Base-by-base conservation (phyloP, 2,888 invertebrate species). In the Lithosia quadra region DNA sequence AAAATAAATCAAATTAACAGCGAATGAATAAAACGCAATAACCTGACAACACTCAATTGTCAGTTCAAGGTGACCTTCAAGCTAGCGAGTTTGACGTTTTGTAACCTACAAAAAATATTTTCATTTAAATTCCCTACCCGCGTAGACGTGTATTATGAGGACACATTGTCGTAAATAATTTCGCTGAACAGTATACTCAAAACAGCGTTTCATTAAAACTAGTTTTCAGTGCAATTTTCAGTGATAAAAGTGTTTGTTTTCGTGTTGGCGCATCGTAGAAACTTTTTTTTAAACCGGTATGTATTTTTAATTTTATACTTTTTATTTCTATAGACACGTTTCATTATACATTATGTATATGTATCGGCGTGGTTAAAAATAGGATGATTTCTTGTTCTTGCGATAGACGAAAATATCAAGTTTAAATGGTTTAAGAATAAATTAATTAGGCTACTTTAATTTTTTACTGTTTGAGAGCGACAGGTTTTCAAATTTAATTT, bases 31-130 rank as follows among this genome's bases (percentile, higher is more conserved):
- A 55, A 21, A 13, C 2, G 11, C 0, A 65, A 15, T 61, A 57
- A 53, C 9, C 63, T 68, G 75, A 65, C 71, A 63, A 80, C 77
- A 65, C 71, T 24, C n/a, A 68, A 18, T 73, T 90, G 92, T 92
- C 92, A 92, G 63, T 85, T 91, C 88, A 94, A 94, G 94, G 94
- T 94, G 93, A 94, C 94, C 94, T 93, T 92, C 90, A 88, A 75
- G 74, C 71, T 64, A 75, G 82, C 84, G 67, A 79, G 85, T 91
- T 93, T 93, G 94, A 94, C 93, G 88, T 91, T 86, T 89, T 74
- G 80, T 90, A 81, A 81, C 78, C 90, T 90, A 87, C 79, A 86
- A 88, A 87, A 88, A 86, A 73, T 91, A 91, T 90, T 91, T 88
- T 88, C 82, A 86, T 91, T 92, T 89, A 85, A 87, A 89, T 88